Percentiles rank a stretch among this genome's conserved stretches.
These are phyloP conservation scores for Cremastobaeus sp. DNA, from an alignment of 2,888 invertebrate species.

Conservation along the genomic window DNA sequence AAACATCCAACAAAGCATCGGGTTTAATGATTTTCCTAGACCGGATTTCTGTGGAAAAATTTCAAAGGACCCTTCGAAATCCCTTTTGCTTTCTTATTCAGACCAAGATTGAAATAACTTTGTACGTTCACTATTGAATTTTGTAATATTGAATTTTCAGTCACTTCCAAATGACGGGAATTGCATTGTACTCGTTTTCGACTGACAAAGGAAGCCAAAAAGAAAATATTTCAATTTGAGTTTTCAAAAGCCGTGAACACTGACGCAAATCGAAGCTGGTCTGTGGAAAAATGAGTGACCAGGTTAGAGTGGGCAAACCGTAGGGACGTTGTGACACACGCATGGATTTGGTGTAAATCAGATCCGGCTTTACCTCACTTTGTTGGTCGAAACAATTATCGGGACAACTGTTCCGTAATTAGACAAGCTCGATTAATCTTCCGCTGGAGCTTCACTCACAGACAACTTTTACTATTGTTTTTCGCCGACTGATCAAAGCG, in stretches of 20 bases:
- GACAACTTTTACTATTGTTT: conserved; percentile 51
- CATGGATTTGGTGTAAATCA: conserved; percentile 70
- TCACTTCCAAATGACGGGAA: too few relatives aligned
- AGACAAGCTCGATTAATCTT: conserved; percentile 74
- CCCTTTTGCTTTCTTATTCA: too few relatives aligned
- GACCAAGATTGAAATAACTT: too few relatives aligned
- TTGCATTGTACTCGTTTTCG: too few relatives aligned
- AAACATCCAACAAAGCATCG: neutral
- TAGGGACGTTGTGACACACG: conserved; percentile 54
- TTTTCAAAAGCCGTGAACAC: conserved; percentile 55
- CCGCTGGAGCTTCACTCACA: conserved; percentile 48
- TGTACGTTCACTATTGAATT: too few relatives aligned
- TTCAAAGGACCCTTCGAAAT: too few relatives aligned
- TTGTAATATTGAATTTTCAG: too few relatives aligned
- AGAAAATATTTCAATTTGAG: conserved; percentile 60
- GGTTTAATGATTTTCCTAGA: neutral
- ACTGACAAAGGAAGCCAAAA: too few relatives aligned
- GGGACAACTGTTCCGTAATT: conserved; percentile 75
- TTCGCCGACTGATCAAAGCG: conserved; percentile 36
- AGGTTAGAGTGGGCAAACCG: conserved; percentile 43
- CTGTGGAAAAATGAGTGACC: conserved; percentile 36
- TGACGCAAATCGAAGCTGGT: conserved; percentile 32
- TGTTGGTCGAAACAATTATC: conserved; percentile 72
- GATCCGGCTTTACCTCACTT: conserved; percentile 72
- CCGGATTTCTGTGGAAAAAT: too few relatives aligned